phyloP scores from a whole-genome alignment of 2,113 vertebrate species.

The Taxidea taxus region DNA sequence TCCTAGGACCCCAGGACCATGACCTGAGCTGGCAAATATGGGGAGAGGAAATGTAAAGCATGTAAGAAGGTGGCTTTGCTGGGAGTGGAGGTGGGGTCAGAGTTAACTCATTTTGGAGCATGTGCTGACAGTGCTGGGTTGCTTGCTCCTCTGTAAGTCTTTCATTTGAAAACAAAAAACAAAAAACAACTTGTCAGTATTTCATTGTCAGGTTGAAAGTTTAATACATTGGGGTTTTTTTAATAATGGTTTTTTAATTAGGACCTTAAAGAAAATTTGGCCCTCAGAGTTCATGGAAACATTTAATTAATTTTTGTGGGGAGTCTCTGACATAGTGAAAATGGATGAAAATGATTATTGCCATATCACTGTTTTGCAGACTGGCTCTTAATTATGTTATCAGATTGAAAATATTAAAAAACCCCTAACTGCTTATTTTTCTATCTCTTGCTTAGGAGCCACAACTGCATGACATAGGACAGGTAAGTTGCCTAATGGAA shows the following conservation, averaged over 20 bases:
- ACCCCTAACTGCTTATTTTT: neutral
- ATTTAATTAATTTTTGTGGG: neutral
- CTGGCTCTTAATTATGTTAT: neutral
- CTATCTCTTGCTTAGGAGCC: neutral
- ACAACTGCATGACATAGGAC: neutral
- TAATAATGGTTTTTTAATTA: conserved; percentile 20
- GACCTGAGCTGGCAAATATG: neutral
- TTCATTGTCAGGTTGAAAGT: neutral
- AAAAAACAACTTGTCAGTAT: neutral
- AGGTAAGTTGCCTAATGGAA: neutral
- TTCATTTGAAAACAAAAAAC: neutral
- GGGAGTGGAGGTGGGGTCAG: neutral
- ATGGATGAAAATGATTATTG: neutral
- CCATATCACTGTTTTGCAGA: neutral
- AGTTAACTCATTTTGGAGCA: neutral
- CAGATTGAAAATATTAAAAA: neutral
- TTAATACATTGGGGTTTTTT: neutral
- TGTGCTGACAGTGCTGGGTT: neutral
- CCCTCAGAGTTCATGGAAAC: neutral
- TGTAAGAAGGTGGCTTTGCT: neutral
- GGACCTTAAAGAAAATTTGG: neutral
- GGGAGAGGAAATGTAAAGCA: neutral
- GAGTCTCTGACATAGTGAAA: neutral
- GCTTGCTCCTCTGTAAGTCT: neutral
- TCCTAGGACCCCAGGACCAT: no score